phyloP scores from a whole-genome alignment of 2,113 vertebrate species.

The Potamarius usumacintae region DNA sequence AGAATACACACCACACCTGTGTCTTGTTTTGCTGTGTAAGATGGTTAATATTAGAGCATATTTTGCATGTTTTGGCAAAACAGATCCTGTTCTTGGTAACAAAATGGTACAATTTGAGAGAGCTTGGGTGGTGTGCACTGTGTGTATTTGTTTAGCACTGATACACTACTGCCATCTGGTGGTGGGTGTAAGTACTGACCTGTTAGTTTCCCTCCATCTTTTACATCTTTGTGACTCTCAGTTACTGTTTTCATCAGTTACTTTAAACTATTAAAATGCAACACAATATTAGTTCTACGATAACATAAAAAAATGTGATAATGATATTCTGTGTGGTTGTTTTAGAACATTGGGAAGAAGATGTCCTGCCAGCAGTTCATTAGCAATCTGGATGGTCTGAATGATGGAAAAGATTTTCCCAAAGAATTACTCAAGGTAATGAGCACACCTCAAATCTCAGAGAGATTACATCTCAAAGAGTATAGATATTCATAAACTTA shows the following conservation, averaged over 20 bases:
- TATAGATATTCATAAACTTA: too few species aligned
- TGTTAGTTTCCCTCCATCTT: neutral
- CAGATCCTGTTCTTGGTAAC: neutral
- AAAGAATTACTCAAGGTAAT: conserved; percentile 95
- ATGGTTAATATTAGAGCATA: neutral
- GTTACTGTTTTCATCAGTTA: neutral
- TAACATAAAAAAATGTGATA: neutral
- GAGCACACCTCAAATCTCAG: too few species aligned
- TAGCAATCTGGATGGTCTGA: conserved; percentile 90
- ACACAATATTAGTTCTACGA: neutral
- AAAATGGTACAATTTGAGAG: conserved; percentile 25
- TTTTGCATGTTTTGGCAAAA: neutral
- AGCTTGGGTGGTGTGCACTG: neutral
- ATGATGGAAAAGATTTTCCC: conserved; percentile 89
- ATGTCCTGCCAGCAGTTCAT: conserved; percentile 97
- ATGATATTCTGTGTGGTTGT: conserved; percentile 19
- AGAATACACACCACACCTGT: neutral
- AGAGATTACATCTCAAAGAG: too few species aligned
- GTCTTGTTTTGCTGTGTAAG: neutral
- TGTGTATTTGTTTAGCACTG: neutral
- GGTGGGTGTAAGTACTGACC: neutral
- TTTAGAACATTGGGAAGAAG: conserved; percentile 96
- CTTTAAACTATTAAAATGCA: neutral
- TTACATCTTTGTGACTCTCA: neutral
- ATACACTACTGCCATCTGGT: conserved; percentile 44